phyloP scores from a whole-genome alignment of 2,113 vertebrate genomes.

The Rallus limicola region DNA sequence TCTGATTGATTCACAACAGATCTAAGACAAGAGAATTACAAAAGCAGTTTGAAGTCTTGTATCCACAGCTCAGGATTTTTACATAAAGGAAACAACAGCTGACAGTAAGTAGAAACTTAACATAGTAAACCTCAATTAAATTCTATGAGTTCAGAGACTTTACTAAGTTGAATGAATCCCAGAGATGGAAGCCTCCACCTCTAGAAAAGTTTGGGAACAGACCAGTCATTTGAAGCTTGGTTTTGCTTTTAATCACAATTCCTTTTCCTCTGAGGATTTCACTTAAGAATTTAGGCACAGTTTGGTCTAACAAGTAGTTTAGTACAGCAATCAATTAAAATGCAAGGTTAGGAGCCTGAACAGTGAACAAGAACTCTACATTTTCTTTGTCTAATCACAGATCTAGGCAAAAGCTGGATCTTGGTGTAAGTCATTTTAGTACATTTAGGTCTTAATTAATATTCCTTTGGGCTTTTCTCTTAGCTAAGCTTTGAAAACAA shows the following conservation, averaged over 20 bases:
- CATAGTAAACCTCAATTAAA: neutral
- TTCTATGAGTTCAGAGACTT: neutral
- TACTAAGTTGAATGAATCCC: neutral
- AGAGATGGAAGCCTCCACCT: neutral
- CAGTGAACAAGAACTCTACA: fast-evolving
- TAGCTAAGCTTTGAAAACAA: slow-evolving; percentile 8
- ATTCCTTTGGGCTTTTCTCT: neutral
- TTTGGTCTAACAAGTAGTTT: neutral
- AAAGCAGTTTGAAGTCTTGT: neutral
- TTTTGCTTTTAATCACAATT: neutral
- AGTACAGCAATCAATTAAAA: neutral
- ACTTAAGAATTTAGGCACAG: neutral
- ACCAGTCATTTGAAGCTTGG: neutral
- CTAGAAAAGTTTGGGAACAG: neutral
- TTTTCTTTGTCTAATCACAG: neutral
- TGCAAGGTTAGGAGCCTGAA: neutral
- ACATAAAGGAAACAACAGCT: neutral
- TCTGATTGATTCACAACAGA: neutral
- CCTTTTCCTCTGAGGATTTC: neutral
- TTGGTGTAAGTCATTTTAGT: neutral
- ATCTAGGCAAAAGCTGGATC: neutral
- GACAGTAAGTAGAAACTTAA: neutral
- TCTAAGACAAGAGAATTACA: neutral
- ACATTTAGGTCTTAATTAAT: neutral
- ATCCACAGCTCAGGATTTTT: neutral